phyloP scores from a whole-genome alignment of 2,888 invertebrate genomes.

The Amiota mariae region DNA sequence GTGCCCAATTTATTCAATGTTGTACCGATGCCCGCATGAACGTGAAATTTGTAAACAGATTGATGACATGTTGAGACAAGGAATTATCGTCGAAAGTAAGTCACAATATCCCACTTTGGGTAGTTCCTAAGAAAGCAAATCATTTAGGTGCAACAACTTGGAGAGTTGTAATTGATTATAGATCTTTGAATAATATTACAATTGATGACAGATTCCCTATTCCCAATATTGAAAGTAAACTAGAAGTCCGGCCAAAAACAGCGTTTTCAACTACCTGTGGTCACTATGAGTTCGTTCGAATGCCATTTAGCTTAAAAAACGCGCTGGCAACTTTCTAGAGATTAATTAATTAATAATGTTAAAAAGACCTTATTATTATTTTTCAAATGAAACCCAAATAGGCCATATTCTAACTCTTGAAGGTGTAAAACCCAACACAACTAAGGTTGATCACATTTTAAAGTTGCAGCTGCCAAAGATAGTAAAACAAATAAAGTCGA shows the following conservation, averaged over 20 bases:
- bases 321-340: constrained; percentile 28
- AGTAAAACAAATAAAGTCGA: neutral
- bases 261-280: constrained; percentile 34
- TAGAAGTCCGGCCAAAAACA: constrained; percentile 29
- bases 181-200: constrained; percentile 1
- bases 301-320: constrained; percentile 32
- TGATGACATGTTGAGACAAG: neutral
- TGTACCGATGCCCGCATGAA: constrained; percentile 11
- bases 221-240: constrained; percentile 23
- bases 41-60: neutral
- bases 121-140: neutral
- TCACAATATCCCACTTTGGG: neutral
- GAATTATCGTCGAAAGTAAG: neutral
- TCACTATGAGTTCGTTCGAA: too few relatives aligned
- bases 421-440: neutral
- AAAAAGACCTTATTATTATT: too few relatives aligned
- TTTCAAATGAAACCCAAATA: neutral
- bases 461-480: neutral
- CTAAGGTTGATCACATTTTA: neutral
- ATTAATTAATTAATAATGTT: neutral
- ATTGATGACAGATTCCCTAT: constrained; percentile 8
- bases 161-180: neutral
- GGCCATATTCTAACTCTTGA: neutral
- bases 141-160: too few relatives aligned
- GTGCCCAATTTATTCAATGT: neutral